phyloP scores from a whole-genome alignment of 2,797 vertebrate genomes.

The Pantherophis alleghaniensis region DNA sequence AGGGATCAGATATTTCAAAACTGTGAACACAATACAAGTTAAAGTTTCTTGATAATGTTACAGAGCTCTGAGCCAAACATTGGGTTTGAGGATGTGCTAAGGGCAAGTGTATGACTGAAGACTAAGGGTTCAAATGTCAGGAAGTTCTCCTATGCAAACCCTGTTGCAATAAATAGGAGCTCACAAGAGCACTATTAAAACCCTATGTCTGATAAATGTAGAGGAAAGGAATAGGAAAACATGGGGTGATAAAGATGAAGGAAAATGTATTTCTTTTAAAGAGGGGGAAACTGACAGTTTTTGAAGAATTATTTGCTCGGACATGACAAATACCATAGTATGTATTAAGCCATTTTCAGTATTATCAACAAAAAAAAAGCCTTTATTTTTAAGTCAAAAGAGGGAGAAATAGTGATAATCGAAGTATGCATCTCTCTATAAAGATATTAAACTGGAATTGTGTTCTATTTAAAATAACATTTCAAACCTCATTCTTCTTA shows the following conservation, averaged over 20 bases:
- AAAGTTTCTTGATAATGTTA: constrained; percentile 60
- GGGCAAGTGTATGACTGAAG: constrained; percentile 54
- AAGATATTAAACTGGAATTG: constrained; percentile 81
- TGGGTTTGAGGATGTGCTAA: constrained; percentile 68
- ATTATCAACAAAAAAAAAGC: constrained; percentile 48
- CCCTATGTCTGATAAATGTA: constrained; percentile 42
- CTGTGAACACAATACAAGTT: constrained; percentile 72
- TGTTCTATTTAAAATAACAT: constrained; percentile 74
- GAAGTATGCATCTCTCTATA: constrained; percentile 71
- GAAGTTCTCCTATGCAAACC: constrained; percentile 1
- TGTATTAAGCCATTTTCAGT: constrained; percentile 66
- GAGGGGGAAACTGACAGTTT: constrained; percentile 53
- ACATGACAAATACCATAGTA: constrained; percentile 51
- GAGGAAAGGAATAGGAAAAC: constrained; percentile 32
- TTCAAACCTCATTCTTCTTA: constrained; percentile 70
- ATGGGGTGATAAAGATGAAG: constrained; percentile 25
- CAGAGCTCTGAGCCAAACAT: constrained; percentile 65
- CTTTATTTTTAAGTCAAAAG: constrained; percentile 38
- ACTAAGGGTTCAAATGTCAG: constrained; percentile 26
- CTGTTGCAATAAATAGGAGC: neutral
- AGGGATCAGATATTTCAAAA: constrained; percentile 58
- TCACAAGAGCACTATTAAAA: neutral
- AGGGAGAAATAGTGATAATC: constrained; percentile 49
- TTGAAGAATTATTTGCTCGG: constrained; percentile 53
- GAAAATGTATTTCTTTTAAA: constrained; percentile 38